phyloP scores from a whole-genome alignment of 2,888 invertebrate genomes.

The Trilocha varians region DNA sequence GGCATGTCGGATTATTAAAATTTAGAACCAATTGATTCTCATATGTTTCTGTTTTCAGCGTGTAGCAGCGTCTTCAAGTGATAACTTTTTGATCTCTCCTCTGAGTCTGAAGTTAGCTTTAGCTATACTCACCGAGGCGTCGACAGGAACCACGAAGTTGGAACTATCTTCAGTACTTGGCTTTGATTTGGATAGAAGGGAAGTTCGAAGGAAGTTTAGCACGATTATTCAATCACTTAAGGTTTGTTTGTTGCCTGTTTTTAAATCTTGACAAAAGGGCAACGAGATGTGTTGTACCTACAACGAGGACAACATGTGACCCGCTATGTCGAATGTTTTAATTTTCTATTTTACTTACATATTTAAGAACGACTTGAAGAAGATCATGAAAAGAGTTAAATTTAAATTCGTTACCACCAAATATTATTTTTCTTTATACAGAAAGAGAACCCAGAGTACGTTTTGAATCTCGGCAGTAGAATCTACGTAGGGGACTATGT shows the following conservation, averaged over 20 bases:
- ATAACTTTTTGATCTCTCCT: slow-evolving; percentile 83
- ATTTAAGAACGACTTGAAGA: too few relatives aligned
- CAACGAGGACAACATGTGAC: too few relatives aligned
- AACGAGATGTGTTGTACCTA: too few relatives aligned
- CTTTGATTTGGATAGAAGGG: slow-evolving; percentile 51
- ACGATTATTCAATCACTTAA: slow-evolving; percentile 68
- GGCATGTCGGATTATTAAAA: neutral
- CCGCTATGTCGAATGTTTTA: too few relatives aligned
- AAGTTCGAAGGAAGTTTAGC: slow-evolving; percentile 65
- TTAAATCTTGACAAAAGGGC: too few relatives aligned
- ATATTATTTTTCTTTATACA: too few relatives aligned
- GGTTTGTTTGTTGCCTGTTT: slow-evolving; percentile 47
- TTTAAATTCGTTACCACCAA: too few relatives aligned
- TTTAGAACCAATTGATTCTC: neutral
- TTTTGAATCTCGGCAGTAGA: slow-evolving; percentile 76
- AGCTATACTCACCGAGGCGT: slow-evolving; percentile 81
- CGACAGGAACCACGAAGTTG: slow-evolving; percentile 74
- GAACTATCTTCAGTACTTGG: slow-evolving; percentile 75
- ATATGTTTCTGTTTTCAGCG: slow-evolving; percentile 39
- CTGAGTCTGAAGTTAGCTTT: slow-evolving; percentile 83
- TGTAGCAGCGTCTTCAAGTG: slow-evolving; percentile 65
- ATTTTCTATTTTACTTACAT: too few relatives aligned
- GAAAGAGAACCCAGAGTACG: slow-evolving; percentile 61
- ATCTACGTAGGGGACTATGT: slow-evolving; percentile 75
- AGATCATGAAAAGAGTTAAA: too few relatives aligned